Base-by-base conservation (phyloP, 2,888 invertebrate genomes). In the Euclidia mi region DNA sequence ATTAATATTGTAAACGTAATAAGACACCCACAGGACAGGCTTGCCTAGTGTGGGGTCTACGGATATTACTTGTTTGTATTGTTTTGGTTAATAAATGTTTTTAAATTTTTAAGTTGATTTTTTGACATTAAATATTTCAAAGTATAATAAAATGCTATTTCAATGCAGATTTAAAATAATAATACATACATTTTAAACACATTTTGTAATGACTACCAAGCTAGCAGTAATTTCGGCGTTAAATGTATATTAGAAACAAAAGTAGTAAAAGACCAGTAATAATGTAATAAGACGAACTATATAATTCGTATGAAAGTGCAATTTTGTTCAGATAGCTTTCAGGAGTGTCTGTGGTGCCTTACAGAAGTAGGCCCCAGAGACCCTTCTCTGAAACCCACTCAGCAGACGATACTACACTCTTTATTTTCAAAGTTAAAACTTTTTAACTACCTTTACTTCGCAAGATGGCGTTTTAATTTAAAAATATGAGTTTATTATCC, bases 371-470 rank as follows among this genome's bases (percentile, higher is more conserved):
- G 20, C 72, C 72, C 74, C 20, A 41, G 77, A 58, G 72, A 70
- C 65, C n/a, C 35, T 12, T 37, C 43, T 49, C n/a, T 48, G 48
- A 40, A 28, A 51, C 52, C 46, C 48, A 38, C 47, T 38, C 47
- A 51, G 56, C 34, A 76, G 43, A 58, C 60, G 42, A 50, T 41
- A 18, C 45, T 60, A 59, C 41, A 61, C 51, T 60, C 65, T 68
- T 72, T 68, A 68, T 76, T 72, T 56, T 56, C 15, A 38, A 45
- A 61, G 65, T 65, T 76, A 65, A 72, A 69, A 73, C 65, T 76
- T 73, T 68, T 71, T 71, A 71, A 70, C 71, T 65, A 73, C 53
- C 47, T 58, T 49, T 40, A 51, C 44, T 44, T 56, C 41, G 47
- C 52, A 41, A 57, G 56, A 69, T 69, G 38, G 29, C 48, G 45